Evolutionary conservation across 2,797 vertebrate species (phyloP), one percentile per base, ranked within the genome.

Genomic region (Spea hammondii): DNA sequence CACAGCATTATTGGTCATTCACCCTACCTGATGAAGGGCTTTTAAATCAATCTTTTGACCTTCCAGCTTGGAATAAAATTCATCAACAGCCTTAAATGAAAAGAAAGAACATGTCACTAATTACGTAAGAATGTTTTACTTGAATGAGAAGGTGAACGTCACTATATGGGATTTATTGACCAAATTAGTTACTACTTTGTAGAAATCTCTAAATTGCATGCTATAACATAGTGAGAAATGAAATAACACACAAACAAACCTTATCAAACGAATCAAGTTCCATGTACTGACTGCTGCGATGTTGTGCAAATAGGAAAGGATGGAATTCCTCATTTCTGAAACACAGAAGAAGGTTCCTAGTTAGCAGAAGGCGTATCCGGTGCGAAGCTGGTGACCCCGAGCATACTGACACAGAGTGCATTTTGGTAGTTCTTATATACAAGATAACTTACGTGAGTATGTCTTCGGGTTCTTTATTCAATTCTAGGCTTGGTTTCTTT

Each of bases 41-140:
- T 98, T 99, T 90, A 98, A 86, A 71, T 99, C 98, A 50, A 99
- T 97, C 90, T 91, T 98, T 93, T 99, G 97, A 65, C 97, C 95
- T 91, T 99, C 98, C 88, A 97, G 92, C 90, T 99, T 98, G 72
- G 98, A 99, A 84, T 94, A 99, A 91, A 99, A 99, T 90, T 99
- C 98, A 62, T 99, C 98, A 70, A 95, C 93, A 0, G 96, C 97
- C 98, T 99, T 85, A 76, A 82, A 89, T 64, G 85, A 77, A 49
- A 46, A 70, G 70, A 79, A 75, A 79, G 10, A 64, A 55, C 14
- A 13, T 10, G 6, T 10, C 5, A 65, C 46, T 17, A 4, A 11
- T 13, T 60, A 71, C 6, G 77, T 32, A 32, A 32, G 3, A 32
- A 32, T 32, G 32, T 32, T 32, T 32, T 32, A 32, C 32, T 32